Evolutionary conservation across 2,888 invertebrate species (phyloP), one percentile per base, ranked within the genome.

Genomic region (Eumacrocentrus americanus): DNA sequence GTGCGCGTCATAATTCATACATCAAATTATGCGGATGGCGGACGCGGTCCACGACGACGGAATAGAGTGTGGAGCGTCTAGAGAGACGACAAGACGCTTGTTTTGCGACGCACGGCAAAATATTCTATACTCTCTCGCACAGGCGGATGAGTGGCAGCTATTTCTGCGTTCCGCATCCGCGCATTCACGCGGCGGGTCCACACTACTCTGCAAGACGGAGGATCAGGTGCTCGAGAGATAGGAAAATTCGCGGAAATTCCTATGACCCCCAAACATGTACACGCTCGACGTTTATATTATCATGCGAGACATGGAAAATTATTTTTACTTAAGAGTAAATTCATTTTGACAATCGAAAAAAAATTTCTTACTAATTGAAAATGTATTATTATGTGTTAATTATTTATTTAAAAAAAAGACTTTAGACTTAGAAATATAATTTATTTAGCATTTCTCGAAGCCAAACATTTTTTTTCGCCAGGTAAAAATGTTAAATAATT

Each of bases 1-100:
- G 66, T 58, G 57, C 61, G 53, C 66, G 62, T 66, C 64, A 63
- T 67, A 67, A 67, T 67, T 67, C 67, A 66, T 67, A 64, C 64
- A 66, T 66, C 66, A 67, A 66, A 67, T 66, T 64, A 66, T 61
- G 64, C 53, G 62, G 44, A 46, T 55, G 62, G 51, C 40, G 54
- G 53, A 53, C 52, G 50, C 22, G 11, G 50, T 37, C 40, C 44
- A 16, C 47, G 42, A 42, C 37, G 16, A n/a, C 52, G 47, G 48
- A 34, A 38, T 55, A 55, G 42, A 14, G 44, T 23, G 47, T 44
- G 44, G 47, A 29, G 47, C 37, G 23, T 50, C 42, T 34, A 37
- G 23, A 37, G 53, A 51, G 35, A 55, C 18, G 38, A 25, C 35
- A 37, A 23, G 37, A 29, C 7, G 38, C 58, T 59, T 53, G 59